A percentile compares a stretch with the other conserved stretches of the same genome.
These are phyloP conservation scores for Pachypanchax playfairii DNA, from an alignment of 2,113 vertebrate genomes.

Conservation along the genomic window DNA sequence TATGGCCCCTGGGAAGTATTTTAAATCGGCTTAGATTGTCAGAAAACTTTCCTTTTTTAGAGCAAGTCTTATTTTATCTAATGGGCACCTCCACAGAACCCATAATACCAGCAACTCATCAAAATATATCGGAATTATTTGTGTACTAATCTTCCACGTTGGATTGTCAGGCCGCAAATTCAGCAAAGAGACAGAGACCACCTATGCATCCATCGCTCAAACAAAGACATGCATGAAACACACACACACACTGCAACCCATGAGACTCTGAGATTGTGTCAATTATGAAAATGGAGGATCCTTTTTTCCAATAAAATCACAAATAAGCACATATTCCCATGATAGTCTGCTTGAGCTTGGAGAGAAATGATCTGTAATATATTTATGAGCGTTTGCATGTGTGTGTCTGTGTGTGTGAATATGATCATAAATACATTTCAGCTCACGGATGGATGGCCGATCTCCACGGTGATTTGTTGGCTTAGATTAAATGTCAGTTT, in stretches of 20 bases:
- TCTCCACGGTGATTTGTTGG: conserved; percentile 79
- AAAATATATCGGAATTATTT: background rate
- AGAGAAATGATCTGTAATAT: conserved; percentile 68
- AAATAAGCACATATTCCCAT: conserved; percentile 74
- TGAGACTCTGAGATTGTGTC: conserved; percentile 46
- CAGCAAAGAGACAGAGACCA: conserved; percentile 11
- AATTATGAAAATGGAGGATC: conserved; percentile 71
- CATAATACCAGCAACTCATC: background rate
- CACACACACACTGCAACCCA: conserved; percentile 14
- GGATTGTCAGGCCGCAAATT: conserved; percentile 13
- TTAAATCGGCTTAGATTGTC: conserved; percentile 69
- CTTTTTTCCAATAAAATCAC: conserved; percentile 69
- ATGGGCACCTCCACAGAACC: background rate
- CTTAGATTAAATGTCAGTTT: conserved; percentile 81
- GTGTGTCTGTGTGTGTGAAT: conserved; percentile 9
- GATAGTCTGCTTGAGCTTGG: conserved; percentile 58
- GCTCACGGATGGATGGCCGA: conserved; percentile 57
- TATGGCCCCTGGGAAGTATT: conserved; percentile 70
- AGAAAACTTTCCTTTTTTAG: conserved; percentile 57
- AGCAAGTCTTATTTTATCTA: conserved; percentile 2
- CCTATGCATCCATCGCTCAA: conserved; percentile 10
- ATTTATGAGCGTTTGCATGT: conserved; percentile 26
- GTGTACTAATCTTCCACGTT: conserved; percentile 14
- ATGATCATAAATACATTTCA: conserved; percentile 60
- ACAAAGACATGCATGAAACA: conserved; percentile 1